phyloP scores from a whole-genome alignment of 2,113 vertebrate genomes.

The Melospiza georgiana region DNA sequence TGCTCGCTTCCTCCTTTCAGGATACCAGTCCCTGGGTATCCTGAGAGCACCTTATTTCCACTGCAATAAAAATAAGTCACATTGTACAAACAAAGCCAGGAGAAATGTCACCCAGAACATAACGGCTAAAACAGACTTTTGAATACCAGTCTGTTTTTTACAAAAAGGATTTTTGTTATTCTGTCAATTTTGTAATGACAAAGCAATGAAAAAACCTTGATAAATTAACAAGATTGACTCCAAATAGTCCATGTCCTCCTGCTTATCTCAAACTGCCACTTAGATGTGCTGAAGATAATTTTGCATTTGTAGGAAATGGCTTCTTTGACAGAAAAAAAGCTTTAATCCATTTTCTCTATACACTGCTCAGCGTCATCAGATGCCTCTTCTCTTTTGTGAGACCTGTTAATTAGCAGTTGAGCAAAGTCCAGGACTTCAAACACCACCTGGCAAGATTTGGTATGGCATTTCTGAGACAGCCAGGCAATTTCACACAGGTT shows the following conservation, averaged over 20 bases:
- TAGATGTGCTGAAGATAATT: neutral
- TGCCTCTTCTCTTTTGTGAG: neutral
- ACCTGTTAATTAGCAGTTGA: neutral
- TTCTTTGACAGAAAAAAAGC: neutral
- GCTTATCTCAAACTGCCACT: neutral
- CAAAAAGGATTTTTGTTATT: neutral
- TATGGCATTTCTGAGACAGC: neutral
- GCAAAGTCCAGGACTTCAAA: neutral
- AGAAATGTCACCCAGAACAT: neutral
- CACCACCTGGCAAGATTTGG: neutral
- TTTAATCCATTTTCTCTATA: neutral
- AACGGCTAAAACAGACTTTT: neutral
- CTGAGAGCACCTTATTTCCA: slow-evolving; percentile 25
- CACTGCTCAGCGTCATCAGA: neutral
- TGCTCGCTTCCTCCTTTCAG: slow-evolving; percentile 45
- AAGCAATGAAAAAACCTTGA: neutral
- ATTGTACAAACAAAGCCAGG: slow-evolving; percentile 10
- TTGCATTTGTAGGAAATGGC: neutral
- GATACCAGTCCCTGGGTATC: neutral
- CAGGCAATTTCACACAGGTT: neutral
- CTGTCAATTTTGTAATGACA: neutral
- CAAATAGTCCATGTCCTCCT: neutral
- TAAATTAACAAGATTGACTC: neutral
- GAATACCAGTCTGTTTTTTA: neutral
- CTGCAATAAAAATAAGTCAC: slow-evolving; percentile 46